Percentiles rank a stretch among this genome's conserved stretches.
Evolutionary conservation across 2,113 vertebrate species (phyloP).

Genomic region (Micronisus gabar): DNA sequence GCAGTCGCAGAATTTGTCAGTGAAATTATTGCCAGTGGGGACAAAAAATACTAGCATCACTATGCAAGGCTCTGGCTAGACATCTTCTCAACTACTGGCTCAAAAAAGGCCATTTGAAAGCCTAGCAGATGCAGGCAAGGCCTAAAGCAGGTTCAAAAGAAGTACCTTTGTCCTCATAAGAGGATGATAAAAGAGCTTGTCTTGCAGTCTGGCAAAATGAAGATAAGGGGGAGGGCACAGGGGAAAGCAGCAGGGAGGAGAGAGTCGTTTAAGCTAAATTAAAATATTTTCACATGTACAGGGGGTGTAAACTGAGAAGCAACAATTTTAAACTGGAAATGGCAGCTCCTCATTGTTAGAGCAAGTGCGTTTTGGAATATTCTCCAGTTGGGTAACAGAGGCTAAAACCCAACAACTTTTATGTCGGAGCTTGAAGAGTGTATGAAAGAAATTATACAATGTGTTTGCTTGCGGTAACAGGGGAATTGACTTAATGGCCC

Average conservation of each 20-base stretch:
- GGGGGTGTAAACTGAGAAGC: background rate
- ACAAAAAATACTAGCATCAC: background rate
- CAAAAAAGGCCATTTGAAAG: background rate
- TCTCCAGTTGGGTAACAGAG: background rate
- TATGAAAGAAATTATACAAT: constrained; percentile 27
- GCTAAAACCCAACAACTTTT: background rate
- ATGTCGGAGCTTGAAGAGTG: background rate
- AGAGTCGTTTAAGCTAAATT: background rate
- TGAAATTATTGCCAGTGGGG: background rate
- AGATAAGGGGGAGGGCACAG: background rate
- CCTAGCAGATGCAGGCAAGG: background rate
- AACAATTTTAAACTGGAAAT: background rate
- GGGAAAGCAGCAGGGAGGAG: background rate
- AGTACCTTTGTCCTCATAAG: background rate
- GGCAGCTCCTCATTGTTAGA: background rate
- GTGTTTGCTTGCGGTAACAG: constrained; percentile 32
- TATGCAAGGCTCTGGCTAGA: background rate
- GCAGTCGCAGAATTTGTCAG: background rate
- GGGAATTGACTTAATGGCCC: constrained; percentile 43
- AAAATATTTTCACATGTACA: background rate
- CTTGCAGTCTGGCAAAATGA: background rate
- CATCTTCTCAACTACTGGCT: background rate
- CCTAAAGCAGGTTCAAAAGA: background rate
- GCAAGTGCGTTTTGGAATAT: background rate
- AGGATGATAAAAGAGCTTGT: background rate